Evolutionary conservation across 1,140 invertebrate genomes (phyloP).

Genomic region (Halictus rubicundus): DNA sequence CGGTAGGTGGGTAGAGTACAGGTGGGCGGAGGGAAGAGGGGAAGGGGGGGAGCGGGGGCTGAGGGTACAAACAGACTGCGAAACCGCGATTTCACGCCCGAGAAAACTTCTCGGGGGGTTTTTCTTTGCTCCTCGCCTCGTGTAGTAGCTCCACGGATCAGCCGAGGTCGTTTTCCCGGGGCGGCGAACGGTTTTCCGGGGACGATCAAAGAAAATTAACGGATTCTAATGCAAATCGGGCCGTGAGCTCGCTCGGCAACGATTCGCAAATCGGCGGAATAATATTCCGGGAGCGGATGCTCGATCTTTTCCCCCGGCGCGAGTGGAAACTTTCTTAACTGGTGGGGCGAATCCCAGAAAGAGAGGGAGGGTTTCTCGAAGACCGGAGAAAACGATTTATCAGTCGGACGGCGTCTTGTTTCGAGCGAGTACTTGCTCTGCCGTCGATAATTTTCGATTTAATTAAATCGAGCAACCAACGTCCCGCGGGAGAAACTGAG

Average conservation of each 20-base stretch:
- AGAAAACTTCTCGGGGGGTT: background rate
- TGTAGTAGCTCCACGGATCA: background rate
- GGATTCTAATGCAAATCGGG: background rate
- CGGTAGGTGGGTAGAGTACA: background rate
- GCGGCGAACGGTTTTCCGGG: background rate
- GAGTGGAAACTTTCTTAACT: background rate
- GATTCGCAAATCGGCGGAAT: background rate
- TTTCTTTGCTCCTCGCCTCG: background rate
- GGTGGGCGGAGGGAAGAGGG: too few species aligned
- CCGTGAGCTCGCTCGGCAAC: background rate
- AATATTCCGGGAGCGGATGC: too few species aligned
- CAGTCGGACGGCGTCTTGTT: background rate
- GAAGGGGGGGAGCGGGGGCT: too few species aligned
- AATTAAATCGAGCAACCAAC: slow-evolving; percentile 29
- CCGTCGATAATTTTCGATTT: slow-evolving; percentile 34
- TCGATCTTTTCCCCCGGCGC: background rate
- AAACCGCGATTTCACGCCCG: slow-evolving; percentile 22
- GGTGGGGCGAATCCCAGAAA: too few species aligned
- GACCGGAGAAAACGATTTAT: background rate
- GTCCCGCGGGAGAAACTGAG: background rate
- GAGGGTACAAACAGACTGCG: background rate
- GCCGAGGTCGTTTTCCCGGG: too few species aligned
- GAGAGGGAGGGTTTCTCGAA: too few species aligned
- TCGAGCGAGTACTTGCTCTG: background rate
- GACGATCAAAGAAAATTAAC: background rate